Evolutionary conservation across 2,888 invertebrate species (phyloP).

Genomic region (Scaptomyza parva): DNA sequence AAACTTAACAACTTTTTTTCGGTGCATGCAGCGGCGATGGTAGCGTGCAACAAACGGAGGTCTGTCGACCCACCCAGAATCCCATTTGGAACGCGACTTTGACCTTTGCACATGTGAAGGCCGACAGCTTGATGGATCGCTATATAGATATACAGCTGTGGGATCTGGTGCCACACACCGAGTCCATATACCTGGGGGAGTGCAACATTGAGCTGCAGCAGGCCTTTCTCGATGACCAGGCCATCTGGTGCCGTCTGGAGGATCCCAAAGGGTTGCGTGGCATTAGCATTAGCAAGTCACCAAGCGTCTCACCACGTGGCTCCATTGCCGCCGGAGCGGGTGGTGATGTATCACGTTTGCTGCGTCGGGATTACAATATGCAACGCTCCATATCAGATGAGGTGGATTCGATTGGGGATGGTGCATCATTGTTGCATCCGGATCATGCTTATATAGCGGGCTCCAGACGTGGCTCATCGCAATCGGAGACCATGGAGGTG

Average conservation of each 20-base stretch:
- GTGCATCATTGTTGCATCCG: constrained; percentile 92
- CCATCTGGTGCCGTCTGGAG: constrained; percentile 95
- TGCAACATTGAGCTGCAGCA: constrained; percentile 88
- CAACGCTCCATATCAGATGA: constrained; percentile 92
- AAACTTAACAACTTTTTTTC: background rate
- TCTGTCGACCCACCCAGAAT: constrained; percentile 93
- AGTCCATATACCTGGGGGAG: constrained; percentile 92
- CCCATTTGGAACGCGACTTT: constrained; percentile 97
- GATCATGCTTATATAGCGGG: constrained; percentile 93
- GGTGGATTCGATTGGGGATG: constrained; percentile 91
- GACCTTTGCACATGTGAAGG: constrained; percentile 91
- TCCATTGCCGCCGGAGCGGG: constrained; percentile 87
- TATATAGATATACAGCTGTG: constrained; percentile 94
- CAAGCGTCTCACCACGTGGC: constrained; percentile 92
- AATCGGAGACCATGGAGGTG: constrained; percentile 93
- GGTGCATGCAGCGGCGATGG: constrained; percentile 88
- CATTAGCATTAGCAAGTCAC: constrained; percentile 87
- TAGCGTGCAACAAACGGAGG: constrained; percentile 92
- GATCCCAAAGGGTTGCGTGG: constrained; percentile 89
- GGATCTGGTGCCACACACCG: constrained; percentile 93
- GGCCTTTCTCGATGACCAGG: constrained; percentile 94
- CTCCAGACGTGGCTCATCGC: constrained; percentile 94
- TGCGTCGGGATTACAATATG: constrained; percentile 90
- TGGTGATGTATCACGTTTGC: constrained; percentile 88
- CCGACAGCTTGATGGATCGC: constrained; percentile 91